These are phyloP conservation scores for Eupleurogrammus muticus DNA, from an alignment of 2,797 vertebrate species.

Conservation along the genomic window DNA sequence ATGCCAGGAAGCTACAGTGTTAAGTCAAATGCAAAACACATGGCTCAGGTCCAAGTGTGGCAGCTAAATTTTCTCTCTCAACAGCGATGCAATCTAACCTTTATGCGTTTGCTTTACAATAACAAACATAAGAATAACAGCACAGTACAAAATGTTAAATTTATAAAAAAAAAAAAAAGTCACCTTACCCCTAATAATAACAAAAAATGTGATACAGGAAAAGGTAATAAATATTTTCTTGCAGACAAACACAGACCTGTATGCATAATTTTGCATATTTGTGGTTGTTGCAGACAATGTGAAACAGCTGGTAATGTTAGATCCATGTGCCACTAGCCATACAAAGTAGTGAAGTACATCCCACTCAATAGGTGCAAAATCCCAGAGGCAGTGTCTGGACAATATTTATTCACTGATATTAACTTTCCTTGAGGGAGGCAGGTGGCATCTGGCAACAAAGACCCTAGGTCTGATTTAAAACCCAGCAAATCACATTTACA, in stretches of 20 bases:
- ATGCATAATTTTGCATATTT: slow-evolving; percentile 65
- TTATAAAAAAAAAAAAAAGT: too few relatives aligned
- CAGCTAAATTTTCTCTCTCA: slow-evolving; percentile 24
- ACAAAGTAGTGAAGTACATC: slow-evolving; percentile 46
- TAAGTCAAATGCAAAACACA: slow-evolving; percentile 53
- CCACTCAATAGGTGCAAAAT: slow-evolving; percentile 55
- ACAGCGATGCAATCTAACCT: slow-evolving; percentile 32
- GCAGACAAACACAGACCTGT: slow-evolving; percentile 28
- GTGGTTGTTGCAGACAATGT: slow-evolving; percentile 40
- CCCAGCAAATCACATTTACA: slow-evolving; percentile 22
- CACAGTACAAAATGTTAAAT: background rate
- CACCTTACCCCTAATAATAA: too few relatives aligned
- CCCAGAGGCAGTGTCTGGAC: slow-evolving; percentile 36
- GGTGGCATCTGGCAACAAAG: slow-evolving; percentile 40
- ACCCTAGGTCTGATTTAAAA: slow-evolving; percentile 14
- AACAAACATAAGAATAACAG: slow-evolving; percentile 20
- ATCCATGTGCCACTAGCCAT: slow-evolving; percentile 34
- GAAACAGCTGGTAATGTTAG: slow-evolving; percentile 57
- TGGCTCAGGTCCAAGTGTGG: slow-evolving; percentile 41
- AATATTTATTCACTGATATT: slow-evolving; percentile 55
- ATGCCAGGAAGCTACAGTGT: slow-evolving; percentile 29
- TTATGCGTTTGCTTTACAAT: slow-evolving; percentile 25
- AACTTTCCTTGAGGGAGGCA: slow-evolving; percentile 43
- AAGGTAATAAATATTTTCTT: slow-evolving; percentile 9
- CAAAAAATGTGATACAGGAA: background rate